Evolutionary conservation across 2,888 invertebrate genomes (phyloP).

Genomic region (Drosophila vallismaia): DNA sequence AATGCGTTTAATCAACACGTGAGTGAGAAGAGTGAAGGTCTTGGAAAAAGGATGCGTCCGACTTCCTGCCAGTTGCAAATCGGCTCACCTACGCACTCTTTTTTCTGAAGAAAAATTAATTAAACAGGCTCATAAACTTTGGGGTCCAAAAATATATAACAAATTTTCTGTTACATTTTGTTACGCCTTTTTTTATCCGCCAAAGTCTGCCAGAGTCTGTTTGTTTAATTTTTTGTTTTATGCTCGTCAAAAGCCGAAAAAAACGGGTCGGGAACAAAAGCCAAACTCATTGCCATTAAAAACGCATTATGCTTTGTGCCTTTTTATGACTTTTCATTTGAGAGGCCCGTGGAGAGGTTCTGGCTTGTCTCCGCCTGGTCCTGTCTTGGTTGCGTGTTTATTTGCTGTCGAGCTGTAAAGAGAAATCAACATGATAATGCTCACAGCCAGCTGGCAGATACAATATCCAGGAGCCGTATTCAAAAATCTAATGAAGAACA

Average conservation of each 20-base stretch:
- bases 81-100: constrained; percentile 15
- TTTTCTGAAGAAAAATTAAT: constrained; percentile 61
- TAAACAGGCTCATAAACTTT: constrained; percentile 54
- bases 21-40: constrained; percentile 24
- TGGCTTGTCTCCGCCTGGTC: constrained; percentile 1
- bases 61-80: constrained; percentile 41
- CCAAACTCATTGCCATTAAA: constrained; percentile 76
- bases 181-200: constrained; percentile 56
- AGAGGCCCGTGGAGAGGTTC: constrained; percentile 59
- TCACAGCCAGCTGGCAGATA: constrained; percentile 37
- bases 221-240: constrained; percentile 32
- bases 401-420: constrained; percentile 65
- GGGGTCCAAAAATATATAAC: constrained; percentile 43
- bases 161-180: constrained; percentile 59
- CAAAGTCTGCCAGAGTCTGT: constrained; percentile 31
- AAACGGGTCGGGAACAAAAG: constrained; percentile 62
- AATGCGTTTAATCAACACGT: constrained; percentile 77
- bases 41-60: constrained; percentile 29
- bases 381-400: constrained; percentile 64
- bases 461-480: constrained; percentile 19
- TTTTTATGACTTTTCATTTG: constrained; percentile 77
- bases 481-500: constrained; percentile 41
- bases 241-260: constrained; percentile 50
- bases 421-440: constrained; percentile 64
- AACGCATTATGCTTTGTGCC: constrained; percentile 77